Evolutionary conservation across 2,888 invertebrate genomes (phyloP).

Genomic region (Mesorhabditis sp.): DNA sequence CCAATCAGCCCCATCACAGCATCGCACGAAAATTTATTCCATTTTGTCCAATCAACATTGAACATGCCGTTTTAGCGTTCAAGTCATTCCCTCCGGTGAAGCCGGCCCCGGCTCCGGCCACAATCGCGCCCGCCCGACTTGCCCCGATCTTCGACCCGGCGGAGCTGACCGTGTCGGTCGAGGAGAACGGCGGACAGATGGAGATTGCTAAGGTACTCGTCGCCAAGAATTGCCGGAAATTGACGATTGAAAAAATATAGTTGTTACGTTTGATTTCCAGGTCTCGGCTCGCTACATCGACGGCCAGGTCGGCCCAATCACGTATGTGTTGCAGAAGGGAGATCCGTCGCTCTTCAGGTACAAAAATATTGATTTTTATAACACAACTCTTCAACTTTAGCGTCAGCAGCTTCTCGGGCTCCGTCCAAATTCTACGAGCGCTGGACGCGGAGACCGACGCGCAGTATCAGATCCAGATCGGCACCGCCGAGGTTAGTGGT

Average conservation of each 20-base stretch:
- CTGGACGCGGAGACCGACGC: slow-evolving; percentile 83
- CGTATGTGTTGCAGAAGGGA: slow-evolving; percentile 51
- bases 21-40: slow-evolving; percentile 12
- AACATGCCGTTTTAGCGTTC: slow-evolving; percentile 7
- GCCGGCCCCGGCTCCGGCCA: background rate
- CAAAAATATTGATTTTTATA: background rate
- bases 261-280: slow-evolving; percentile 7
- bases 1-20: slow-evolving; percentile 12
- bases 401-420: slow-evolving; percentile 48
- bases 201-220: slow-evolving; percentile 37
- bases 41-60: background rate
- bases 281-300: slow-evolving; percentile 50
- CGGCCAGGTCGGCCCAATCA: slow-evolving; percentile 45
- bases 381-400: slow-evolving; percentile 16
- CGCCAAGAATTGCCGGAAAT: background rate
- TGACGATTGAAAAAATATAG: background rate
- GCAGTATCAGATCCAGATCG: slow-evolving; percentile 38
- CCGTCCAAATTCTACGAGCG: slow-evolving; percentile 39
- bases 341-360: slow-evolving; percentile 42
- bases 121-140: slow-evolving; percentile 19
- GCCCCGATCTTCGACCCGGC: slow-evolving; percentile 52
- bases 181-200: slow-evolving; percentile 50
- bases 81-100: background rate
- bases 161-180: slow-evolving; percentile 44
- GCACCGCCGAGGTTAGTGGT: slow-evolving; percentile 41